Conservation (phyloP, 2,888 invertebrate genomes). For the Bedellia somnulentella region DNA sequence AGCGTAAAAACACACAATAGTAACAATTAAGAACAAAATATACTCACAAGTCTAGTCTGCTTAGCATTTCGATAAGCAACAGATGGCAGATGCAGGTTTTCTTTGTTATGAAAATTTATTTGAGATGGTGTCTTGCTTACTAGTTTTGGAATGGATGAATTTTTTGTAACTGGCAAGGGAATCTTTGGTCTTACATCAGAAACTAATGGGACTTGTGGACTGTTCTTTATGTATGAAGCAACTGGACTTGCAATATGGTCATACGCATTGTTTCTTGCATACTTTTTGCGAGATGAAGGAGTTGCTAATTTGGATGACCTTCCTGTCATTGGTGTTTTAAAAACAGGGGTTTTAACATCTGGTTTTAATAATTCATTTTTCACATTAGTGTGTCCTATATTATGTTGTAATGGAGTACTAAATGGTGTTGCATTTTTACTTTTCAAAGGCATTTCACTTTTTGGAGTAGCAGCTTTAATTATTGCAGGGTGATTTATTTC, state of each 20-base stretch:
- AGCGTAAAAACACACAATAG: too few relatives aligned
- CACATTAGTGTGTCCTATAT: too few relatives aligned
- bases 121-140: constrained; percentile 14
- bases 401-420: too few relatives aligned
- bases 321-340: constrained; percentile 25
- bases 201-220: constrained; percentile 27
- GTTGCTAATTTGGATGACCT: constrained; percentile 17
- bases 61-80: constrained; percentile 36
- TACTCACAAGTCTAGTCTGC: constrained; percentile 30
- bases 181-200: constrained; percentile 31
- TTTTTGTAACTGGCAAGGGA: constrained; percentile 20
- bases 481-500: too few relatives aligned
- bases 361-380: too few relatives aligned
- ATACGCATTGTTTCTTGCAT: too few relatives aligned
- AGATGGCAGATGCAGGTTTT: constrained; percentile 27
- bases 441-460: too few relatives aligned
- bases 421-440: too few relatives aligned
- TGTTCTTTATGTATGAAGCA: constrained; percentile 35
- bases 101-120: constrained; percentile 20
- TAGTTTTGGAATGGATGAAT: constrained; percentile 28
- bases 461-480: too few relatives aligned
- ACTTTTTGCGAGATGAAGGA: constrained; percentile 18
- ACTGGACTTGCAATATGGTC: constrained; percentile 38
- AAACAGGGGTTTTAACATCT: constrained; percentile 12
- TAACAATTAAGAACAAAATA: constrained; percentile 6